Conservation (phyloP, 2,113 vertebrate genomes). For the Cervus canadensis region DNA sequence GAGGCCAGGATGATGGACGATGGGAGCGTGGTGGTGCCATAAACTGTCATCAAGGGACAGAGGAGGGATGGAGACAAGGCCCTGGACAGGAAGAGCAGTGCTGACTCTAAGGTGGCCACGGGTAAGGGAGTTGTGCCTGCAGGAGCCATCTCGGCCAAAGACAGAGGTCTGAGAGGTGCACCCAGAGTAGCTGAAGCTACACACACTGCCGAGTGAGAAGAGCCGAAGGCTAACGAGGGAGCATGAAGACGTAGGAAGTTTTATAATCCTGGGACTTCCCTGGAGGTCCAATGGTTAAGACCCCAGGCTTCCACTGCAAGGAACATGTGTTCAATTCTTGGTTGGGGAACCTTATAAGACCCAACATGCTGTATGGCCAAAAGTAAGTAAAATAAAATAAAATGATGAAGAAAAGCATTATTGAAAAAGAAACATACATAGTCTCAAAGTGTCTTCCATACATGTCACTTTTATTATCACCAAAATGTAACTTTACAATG, state of each 20-base stretch:
- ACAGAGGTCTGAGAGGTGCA: background rate
- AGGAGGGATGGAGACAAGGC: no score
- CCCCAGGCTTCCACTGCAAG: background rate
- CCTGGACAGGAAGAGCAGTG: background rate
- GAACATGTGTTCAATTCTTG: background rate
- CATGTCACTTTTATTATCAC: background rate
- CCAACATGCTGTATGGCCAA: background rate
- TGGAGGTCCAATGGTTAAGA: background rate
- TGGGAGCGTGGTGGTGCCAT: accelerated
- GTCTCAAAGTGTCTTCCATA: background rate
- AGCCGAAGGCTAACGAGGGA: background rate
- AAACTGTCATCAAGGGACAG: background rate
- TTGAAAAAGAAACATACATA: background rate
- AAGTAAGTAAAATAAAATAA: background rate
- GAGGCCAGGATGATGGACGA: background rate
- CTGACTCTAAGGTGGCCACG: background rate
- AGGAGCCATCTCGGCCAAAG: background rate
- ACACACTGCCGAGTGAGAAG: background rate
- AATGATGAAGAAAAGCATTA: background rate
- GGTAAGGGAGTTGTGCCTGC: background rate
- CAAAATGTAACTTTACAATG: background rate
- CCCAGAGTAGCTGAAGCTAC: accelerated
- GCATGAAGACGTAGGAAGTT: background rate
- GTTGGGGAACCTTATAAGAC: background rate
- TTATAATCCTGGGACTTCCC: background rate